These are phyloP conservation scores for Peromyscus nudipes DNA, from an alignment of 2,797 vertebrate genomes.

Conservation along the genomic window DNA sequence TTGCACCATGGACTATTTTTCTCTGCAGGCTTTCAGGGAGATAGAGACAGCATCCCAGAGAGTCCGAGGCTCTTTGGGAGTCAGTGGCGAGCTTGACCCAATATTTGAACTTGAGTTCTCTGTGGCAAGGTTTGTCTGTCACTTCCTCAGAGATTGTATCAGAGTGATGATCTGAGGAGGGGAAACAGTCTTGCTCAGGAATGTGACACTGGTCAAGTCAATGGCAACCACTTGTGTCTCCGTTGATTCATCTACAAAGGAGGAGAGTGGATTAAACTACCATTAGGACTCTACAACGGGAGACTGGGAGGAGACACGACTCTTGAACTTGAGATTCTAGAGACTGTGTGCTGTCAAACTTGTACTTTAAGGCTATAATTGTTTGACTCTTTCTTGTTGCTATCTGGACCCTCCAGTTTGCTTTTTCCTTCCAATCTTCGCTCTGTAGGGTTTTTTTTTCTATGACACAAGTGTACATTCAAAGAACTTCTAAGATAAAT, in stretches of 20 bases:
- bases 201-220: neutral
- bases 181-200: neutral
- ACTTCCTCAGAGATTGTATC: conserved; percentile 9
- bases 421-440: neutral
- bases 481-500: conserved; percentile 15
- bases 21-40: neutral
- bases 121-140: conserved; percentile 1
- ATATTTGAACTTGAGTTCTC: neutral
- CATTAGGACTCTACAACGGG: neutral
- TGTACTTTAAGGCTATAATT: neutral
- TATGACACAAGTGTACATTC: neutral
- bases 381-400: neutral
- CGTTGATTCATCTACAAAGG: neutral
- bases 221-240: neutral
- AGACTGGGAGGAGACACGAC: neutral
- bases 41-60: neutral
- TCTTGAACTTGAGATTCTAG: neutral
- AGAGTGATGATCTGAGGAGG: neutral
- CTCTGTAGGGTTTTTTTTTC: neutral
- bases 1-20: neutral
- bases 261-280: conserved; percentile 26
- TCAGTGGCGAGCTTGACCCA: neutral
- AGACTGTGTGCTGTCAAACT: neutral
- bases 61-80: neutral
- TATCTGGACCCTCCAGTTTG: neutral